These are phyloP conservation scores for Craseonycteris thonglongyai DNA, from an alignment of 2,113 vertebrate genomes.

Conservation along the genomic window DNA sequence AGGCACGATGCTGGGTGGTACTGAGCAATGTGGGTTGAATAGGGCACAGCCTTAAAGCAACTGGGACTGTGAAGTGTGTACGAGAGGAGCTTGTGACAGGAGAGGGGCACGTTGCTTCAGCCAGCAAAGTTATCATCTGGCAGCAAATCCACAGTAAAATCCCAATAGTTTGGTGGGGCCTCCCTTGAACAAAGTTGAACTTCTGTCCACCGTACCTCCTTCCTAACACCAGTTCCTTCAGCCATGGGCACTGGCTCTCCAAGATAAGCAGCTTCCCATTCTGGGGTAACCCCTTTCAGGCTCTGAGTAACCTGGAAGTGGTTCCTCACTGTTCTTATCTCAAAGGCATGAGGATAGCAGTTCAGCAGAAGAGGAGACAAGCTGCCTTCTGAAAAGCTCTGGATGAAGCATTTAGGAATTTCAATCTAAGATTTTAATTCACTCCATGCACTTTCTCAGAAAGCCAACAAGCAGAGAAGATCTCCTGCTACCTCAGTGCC, in stretches of 20 bases:
- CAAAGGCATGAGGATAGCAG: background rate
- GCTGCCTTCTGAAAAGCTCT: background rate
- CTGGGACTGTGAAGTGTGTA: background rate
- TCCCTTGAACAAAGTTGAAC: background rate
- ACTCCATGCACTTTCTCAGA: background rate
- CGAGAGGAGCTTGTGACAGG: background rate
- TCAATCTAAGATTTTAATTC: background rate
- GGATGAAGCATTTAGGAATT: background rate
- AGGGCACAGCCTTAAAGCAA: background rate
- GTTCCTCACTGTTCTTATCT: background rate
- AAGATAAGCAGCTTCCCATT: background rate
- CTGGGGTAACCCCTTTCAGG: background rate
- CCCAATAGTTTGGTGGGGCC: background rate
- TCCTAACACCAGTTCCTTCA: background rate
- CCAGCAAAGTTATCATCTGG: background rate
- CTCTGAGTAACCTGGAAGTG: background rate
- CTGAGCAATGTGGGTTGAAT: background rate
- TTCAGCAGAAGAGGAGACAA: background rate
- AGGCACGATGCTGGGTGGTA: background rate
- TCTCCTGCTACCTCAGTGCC: background rate
- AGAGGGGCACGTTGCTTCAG: background rate
- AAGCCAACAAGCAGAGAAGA: background rate
- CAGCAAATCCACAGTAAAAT: background rate
- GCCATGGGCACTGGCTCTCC: background rate
- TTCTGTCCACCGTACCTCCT: background rate